Percentiles rank a stretch among this genome's conserved stretches.
Evolutionary conservation across 1,140 invertebrate genomes (phyloP).

Genomic region (Nasonia vitripennis): DNA sequence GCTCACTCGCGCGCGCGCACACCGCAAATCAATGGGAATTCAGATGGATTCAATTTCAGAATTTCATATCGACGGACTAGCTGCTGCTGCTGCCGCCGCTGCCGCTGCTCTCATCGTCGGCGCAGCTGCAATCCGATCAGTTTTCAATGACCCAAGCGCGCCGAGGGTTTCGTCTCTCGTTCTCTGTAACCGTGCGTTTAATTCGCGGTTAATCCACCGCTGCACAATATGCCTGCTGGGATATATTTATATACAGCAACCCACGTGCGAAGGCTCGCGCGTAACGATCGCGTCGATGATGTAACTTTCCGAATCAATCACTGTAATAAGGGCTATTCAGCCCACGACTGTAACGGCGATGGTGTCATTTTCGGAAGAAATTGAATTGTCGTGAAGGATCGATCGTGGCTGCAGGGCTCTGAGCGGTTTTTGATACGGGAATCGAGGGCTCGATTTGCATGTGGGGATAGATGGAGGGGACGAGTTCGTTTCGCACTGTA

Average conservation of each 20-base stretch:
- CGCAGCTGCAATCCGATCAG: neutral
- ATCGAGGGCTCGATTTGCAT: too few species aligned
- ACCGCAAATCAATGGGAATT: constrained; percentile 42
- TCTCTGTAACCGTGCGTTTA: constrained; percentile 10
- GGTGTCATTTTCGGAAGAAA: too few species aligned
- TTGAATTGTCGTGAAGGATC: too few species aligned
- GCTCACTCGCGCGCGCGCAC: too few species aligned
- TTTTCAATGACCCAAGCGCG: constrained; percentile 9
- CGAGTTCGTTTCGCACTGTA: too few species aligned
- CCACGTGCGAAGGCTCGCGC: neutral
- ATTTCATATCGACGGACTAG: constrained; percentile 27
- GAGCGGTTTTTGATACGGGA: too few species aligned
- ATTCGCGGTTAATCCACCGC: constrained; percentile 8
- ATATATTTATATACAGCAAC: too few species aligned
- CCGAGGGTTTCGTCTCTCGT: neutral
- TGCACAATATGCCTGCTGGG: neutral
- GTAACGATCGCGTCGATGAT: neutral
- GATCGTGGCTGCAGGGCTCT: too few species aligned
- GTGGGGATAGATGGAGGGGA: too few species aligned
- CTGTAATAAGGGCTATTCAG: neutral
- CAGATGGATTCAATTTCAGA: constrained; percentile 47
- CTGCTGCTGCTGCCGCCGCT: neutral
- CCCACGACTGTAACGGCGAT: neutral
- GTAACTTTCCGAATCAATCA: neutral
- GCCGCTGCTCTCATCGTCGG: neutral